Conservation (phyloP, 2,888 invertebrate species). For the Drosophila putrida region DNA sequence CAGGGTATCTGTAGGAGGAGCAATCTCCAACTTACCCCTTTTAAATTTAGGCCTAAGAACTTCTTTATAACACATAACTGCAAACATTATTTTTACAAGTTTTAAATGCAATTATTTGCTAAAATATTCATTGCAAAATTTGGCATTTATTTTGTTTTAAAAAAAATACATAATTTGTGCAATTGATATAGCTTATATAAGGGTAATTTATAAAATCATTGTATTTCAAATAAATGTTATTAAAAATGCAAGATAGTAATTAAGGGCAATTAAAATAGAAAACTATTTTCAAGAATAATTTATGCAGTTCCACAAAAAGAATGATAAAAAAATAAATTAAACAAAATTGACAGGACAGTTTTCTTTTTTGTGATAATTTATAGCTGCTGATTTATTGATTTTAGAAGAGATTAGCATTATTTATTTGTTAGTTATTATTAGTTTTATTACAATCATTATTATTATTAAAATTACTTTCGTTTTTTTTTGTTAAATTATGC, state of each 20-base stretch:
- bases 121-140: neutral
- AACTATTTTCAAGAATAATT: neutral
- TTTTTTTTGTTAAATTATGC: neutral
- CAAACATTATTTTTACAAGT: neutral
- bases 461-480: neutral
- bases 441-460: neutral
- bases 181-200: slow-evolving; percentile 15
- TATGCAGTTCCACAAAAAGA: slow-evolving; percentile 4
- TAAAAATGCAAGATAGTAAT: slow-evolving; percentile 1
- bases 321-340: slow-evolving; percentile 8
- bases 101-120: no score
- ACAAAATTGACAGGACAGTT: neutral
- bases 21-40: neutral
- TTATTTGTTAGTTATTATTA: neutral
- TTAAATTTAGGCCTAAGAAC: neutral
- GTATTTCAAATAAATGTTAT: neutral
- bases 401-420: neutral
- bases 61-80: no score
- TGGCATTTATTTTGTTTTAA: slow-evolving; percentile 1
- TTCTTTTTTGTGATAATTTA: neutral
- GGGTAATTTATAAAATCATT: slow-evolving; percentile 8
- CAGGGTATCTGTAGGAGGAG: neutral
- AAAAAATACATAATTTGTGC: slow-evolving; percentile 4
- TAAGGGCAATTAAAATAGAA: slow-evolving; percentile 9
- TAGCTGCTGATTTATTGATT: neutral